Base-by-base conservation (phyloP, 2,888 invertebrate species). In the Xanthia togata region DNA sequence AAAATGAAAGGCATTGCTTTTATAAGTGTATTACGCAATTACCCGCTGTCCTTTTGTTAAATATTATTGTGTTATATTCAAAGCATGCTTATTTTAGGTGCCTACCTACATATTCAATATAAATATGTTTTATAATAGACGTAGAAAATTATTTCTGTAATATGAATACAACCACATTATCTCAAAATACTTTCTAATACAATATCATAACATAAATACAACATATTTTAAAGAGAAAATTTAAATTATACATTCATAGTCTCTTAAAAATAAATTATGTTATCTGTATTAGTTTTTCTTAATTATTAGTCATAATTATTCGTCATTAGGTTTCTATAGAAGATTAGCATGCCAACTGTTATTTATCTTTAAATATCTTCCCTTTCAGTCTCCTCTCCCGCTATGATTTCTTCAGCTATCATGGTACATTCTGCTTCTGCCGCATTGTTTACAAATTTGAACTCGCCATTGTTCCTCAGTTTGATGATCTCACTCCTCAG, bases 371-470 rank as follows among this genome's bases (percentile, higher is more conserved):
- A 77, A 31, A 50, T 20, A 17, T 26, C 59, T 60, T 50, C 59
- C 12, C 5, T 60, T 0, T 23, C n/a, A 2, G 17, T 26, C 0
- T 20, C 35, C 12, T 35, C 69, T 20, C 3, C 26, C 0, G 1
- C 12, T 26, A 4, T 31, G 17, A 12, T 17, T 63, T 55, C 65
- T 14, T 78, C 67, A 23, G 31, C 12, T 44, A 3, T 38, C 78
- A 69, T 44, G 35, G 50, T 60, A 78, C 69, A 77, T 38, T 77
- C 44, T 11, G 35, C 60, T 35, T 60, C 78, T 44, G 35, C 9
- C 6, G 31, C 65, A 31, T 77, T 76, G 75, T 76, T 76, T 5
- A 64, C 35, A 77, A 77, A 64, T 77, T n/a, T 47, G 47, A 77
- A 64, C 41, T 50, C 38, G 47, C 57, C 55, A 4, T 50, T 50